phyloP scores from a whole-genome alignment of 92 coral and sea anemone genomes.

The Pocillopora meandrina region DNA sequence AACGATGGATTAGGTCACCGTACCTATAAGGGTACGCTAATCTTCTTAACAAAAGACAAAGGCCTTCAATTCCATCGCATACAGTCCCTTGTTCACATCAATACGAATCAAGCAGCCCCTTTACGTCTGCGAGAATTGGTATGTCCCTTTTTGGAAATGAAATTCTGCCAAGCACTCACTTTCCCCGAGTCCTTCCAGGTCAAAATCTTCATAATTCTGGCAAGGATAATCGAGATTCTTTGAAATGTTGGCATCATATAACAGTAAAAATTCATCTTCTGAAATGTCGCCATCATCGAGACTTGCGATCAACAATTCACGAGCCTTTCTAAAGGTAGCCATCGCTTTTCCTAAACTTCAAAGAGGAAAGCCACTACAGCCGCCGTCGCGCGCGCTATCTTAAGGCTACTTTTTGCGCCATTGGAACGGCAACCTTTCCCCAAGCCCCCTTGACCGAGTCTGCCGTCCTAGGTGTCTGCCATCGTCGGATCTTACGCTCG shows the following conservation, averaged over 20 bases:
- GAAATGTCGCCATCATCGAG: slow-evolving; percentile 17
- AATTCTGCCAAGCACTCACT: background rate
- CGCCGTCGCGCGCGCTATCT: slow-evolving; percentile 1
- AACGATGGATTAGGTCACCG: too few species aligned
- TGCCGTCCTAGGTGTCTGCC: slow-evolving; percentile 12
- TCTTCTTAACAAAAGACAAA: too few species aligned
- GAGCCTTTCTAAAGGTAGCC: slow-evolving; percentile 3
- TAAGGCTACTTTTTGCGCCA: slow-evolving; percentile 23
- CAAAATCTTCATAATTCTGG: slow-evolving; percentile 19
- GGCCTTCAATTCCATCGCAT: background rate
- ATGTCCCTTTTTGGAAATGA: slow-evolving; percentile 3
- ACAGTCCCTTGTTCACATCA: background rate
- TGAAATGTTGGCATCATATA: background rate
- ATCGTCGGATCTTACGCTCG: too few species aligned
- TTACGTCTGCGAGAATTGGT: background rate
- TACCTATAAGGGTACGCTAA: too few species aligned
- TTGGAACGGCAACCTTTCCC: slow-evolving; percentile 33
- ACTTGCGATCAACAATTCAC: background rate
- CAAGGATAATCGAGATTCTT: slow-evolving; percentile 3
- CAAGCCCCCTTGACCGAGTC: slow-evolving; percentile 29
- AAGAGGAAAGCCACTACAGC: slow-evolving; percentile 1
- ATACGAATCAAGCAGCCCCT: slow-evolving; percentile 2
- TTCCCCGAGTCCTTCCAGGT: slow-evolving; percentile 8
- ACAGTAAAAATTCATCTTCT: slow-evolving; percentile 19
- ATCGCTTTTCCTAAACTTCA: background rate